Evolutionary conservation across 2,797 vertebrate genomes (phyloP).

Genomic region (Girardinus metallicus): DNA sequence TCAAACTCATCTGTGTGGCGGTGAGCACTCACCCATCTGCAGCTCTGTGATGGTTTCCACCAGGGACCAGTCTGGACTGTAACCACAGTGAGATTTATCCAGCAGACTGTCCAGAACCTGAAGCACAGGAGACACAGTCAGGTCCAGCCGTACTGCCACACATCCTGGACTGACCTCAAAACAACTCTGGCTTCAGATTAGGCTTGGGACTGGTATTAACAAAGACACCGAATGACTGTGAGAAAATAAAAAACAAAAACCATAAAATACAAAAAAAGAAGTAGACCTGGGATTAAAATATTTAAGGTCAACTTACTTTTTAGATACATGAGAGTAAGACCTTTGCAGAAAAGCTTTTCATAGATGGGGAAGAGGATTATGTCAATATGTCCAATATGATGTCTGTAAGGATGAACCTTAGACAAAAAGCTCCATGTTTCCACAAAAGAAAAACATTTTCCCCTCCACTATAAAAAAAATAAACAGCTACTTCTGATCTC

Average conservation of each 20-base stretch:
- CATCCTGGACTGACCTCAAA: background rate
- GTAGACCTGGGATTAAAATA: no score
- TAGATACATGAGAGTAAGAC: no score
- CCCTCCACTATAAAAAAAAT: background rate
- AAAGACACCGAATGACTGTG: background rate
- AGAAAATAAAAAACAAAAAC: no score
- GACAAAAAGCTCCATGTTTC: background rate
- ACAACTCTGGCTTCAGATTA: background rate
- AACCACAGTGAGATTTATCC: conserved; percentile 97
- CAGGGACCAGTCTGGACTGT: conserved; percentile 96
- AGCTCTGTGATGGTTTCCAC: conserved; percentile 94
- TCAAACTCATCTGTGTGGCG: background rate
- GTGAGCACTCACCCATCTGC: conserved; percentile 90
- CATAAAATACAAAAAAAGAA: no score
- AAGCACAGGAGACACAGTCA: conserved; percentile 1
- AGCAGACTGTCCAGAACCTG: conserved; percentile 93
- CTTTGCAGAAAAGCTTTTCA: background rate
- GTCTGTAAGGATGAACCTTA: background rate
- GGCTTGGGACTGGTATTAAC: background rate
- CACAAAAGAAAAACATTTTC: background rate
- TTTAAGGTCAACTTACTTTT: no score
- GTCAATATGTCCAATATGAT: background rate
- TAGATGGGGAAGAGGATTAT: background rate
- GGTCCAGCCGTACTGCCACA: background rate
- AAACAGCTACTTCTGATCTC: background rate